Evolutionary conservation across 37 sponge, comb jelly and placozoan species (phyloP).

Genomic region (Ianthella basta): DNA sequence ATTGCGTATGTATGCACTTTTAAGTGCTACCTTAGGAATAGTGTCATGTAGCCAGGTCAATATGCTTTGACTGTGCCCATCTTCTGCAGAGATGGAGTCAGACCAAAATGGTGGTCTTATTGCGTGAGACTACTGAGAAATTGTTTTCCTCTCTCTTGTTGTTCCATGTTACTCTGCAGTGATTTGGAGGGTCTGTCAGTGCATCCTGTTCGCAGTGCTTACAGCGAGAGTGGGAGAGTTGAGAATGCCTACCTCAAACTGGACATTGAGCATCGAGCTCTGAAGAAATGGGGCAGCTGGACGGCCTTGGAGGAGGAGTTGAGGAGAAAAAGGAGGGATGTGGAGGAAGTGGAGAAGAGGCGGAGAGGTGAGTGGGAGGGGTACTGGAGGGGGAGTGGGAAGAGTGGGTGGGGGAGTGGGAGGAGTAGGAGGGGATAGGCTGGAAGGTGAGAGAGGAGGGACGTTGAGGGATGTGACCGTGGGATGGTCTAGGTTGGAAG

Average conservation of each 20-base stretch:
- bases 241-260: constrained; percentile 70
- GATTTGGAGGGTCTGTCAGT: constrained; percentile 68
- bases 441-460: too few relatives aligned
- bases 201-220: constrained; percentile 69
- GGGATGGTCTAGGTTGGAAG: too few relatives aligned
- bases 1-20: too few relatives aligned
- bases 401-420: too few relatives aligned
- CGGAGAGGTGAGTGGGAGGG: constrained; percentile 50
- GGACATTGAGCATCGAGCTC: constrained; percentile 87
- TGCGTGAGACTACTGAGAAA: not conserved
- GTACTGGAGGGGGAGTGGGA: too few relatives aligned
- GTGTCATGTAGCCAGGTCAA: not conserved
- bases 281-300: constrained; percentile 92
- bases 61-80: too few relatives aligned
- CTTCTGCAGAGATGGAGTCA: too few relatives aligned
- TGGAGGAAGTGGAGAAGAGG: constrained; percentile 75
- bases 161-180: constrained; percentile 25
- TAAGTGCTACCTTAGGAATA: too few relatives aligned
- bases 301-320: constrained; percentile 68
- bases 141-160: not conserved
- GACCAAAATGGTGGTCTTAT: not conserved
- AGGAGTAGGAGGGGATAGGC: too few relatives aligned
- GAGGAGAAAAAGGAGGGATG: constrained; percentile 27
- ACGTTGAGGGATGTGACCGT: too few relatives aligned
- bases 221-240: constrained; percentile 20